These are phyloP conservation scores for Notoglanidium macrostoma DNA, from an alignment of 2,797 vertebrate species.

Conservation along the genomic window DNA sequence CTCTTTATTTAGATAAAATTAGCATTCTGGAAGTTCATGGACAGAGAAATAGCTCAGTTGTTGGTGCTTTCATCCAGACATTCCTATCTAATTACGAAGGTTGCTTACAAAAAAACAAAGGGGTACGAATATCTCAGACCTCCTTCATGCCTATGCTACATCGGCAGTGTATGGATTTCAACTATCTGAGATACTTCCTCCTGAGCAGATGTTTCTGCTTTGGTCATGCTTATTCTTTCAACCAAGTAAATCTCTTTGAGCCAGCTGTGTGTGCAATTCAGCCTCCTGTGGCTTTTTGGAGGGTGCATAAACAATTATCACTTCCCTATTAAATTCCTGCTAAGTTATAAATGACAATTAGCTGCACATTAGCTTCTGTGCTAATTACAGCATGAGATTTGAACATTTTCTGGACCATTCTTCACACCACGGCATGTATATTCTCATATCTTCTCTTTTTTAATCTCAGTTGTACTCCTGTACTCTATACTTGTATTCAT, in stretches of 20 bases:
- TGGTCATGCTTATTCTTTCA: slow-evolving; percentile 1
- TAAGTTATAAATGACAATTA: background rate
- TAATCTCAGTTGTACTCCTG: background rate
- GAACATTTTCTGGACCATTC: background rate
- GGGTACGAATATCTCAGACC: background rate
- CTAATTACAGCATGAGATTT: background rate
- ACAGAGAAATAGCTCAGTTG: background rate
- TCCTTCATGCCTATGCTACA: background rate
- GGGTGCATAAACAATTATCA: background rate
- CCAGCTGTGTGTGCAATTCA: background rate
- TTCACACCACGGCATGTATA: background rate
- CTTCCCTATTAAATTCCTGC: background rate
- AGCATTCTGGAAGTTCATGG: background rate
- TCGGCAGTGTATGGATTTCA: background rate
- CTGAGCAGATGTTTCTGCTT: background rate
- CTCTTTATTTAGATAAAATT: background rate
- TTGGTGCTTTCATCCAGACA: background rate
- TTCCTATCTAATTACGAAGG: background rate
- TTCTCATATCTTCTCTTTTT: background rate
- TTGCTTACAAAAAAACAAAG: background rate
- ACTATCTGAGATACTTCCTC: background rate
- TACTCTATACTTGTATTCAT: background rate
- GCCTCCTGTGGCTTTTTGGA: background rate
- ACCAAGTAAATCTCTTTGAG: background rate
- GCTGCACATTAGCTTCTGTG: background rate